Evolutionary conservation across 2,797 vertebrate genomes (phyloP), one percentile per base, ranked within the genome.

Genomic region (Sylvilagus floridanus): DNA sequence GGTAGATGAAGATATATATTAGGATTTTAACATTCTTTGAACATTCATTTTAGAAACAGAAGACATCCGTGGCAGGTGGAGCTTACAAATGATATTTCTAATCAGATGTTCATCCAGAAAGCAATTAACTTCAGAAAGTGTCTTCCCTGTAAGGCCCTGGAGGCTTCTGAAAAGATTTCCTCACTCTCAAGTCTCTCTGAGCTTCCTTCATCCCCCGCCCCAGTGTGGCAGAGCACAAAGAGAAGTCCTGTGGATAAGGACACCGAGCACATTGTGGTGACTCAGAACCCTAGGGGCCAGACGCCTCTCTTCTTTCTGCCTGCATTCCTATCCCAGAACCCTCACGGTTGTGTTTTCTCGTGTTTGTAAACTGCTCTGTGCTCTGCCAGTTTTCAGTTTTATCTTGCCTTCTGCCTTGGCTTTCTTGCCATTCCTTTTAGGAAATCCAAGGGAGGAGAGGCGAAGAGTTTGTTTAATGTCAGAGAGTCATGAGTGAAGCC

Each of bases 51-150:
- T 79, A 91, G 89, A 96, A 96, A 85, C 86, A 94, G 81, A 77
- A 94, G 96, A 88, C 92, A 85, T 91, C 66, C 71, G 8, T 0
- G 13, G 88, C 96, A 95, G 95, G 94, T 91, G 96, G 86, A 54
- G 81, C 54, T 95, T 93, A 79, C 95, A 94, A 91, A 96, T 95
- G 90, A 94, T 92, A 93, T 96, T 96, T 97, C 81, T 96, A 95
- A 95, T 97, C 95, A 97, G 96, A 95, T 95, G 91, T 92, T 96
- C 91, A 85, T 84, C 66, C 73, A 95, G 87, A 97, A 96, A 96
- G 81, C 93, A 97, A 96, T 96, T 96, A 96, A 96, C 85, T 96
- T 92, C 73, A 95, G 86, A 77, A 90, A 91, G 47, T 35, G 22
- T 85, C 77, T 94, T 96, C 71, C 30, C 22, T 90, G 35, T 66